phyloP scores from a whole-genome alignment of 37 sponge, comb jelly and placozoan genomes.

The Beroe ovata region DNA sequence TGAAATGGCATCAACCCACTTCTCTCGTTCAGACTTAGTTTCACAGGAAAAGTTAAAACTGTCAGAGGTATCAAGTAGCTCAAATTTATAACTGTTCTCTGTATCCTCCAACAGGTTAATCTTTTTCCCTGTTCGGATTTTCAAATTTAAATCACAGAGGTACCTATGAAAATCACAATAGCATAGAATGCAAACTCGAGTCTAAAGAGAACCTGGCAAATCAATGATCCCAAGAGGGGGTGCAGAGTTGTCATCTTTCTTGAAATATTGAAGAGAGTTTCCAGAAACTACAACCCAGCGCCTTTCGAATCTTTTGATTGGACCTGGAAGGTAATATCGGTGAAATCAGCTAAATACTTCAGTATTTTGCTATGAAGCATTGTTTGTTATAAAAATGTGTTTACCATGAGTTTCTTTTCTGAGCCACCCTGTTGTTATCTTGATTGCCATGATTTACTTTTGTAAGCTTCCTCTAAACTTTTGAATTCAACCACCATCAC shows the following conservation, averaged over 20 bases:
- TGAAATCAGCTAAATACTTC: no score
- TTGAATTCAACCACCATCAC: not conserved
- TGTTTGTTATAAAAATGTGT: no score
- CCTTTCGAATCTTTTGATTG: slow-evolving; percentile 30
- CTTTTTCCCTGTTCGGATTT: slow-evolving; percentile 65
- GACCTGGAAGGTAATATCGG: no score
- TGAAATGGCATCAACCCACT: slow-evolving; percentile 60
- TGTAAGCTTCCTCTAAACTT: not conserved
- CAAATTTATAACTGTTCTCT: slow-evolving; percentile 29
- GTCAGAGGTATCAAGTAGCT: not conserved
- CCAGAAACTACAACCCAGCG: slow-evolving; percentile 50
- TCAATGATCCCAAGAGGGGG: slow-evolving; percentile 27
- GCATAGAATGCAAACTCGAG: no score
- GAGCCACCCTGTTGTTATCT: slow-evolving; percentile 57
- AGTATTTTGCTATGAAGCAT: no score
- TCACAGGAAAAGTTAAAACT: slow-evolving; percentile 33
- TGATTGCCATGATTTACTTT: not conserved
- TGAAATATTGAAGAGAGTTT: not conserved
- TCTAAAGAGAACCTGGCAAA: slow-evolving; percentile 30
- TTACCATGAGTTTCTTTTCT: slow-evolving; percentile 56
- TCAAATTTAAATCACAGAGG: no score
- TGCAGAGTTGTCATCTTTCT: slow-evolving; percentile 14
- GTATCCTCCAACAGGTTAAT: not conserved
- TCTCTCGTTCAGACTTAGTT: slow-evolving; percentile 47
- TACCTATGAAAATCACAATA: no score